Percentiles rank a stretch among this genome's conserved stretches.
phyloP scores from a whole-genome alignment of 2,113 vertebrate species.

The Callionymus lyra region DNA sequence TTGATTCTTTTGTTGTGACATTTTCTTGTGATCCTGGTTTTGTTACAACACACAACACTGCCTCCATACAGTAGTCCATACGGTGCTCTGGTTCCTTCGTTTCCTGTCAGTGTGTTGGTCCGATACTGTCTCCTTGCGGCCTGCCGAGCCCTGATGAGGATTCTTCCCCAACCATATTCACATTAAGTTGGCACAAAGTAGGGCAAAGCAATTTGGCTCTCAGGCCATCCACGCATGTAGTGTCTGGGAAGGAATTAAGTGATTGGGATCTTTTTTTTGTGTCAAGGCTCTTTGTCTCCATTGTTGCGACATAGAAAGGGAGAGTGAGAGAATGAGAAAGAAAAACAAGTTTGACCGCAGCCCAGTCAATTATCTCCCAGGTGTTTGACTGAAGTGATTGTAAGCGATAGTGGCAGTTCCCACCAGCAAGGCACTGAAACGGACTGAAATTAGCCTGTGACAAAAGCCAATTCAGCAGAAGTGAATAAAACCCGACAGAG shows the following conservation, averaged over 20 bases:
- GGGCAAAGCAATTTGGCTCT: constrained; percentile 60
- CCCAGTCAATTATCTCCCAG: constrained; percentile 71
- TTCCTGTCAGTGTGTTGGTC: no score
- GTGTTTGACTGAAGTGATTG: constrained; percentile 69
- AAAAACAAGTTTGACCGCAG: constrained; percentile 66
- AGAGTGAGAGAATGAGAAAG: constrained; percentile 19
- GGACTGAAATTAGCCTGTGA: constrained; percentile 64
- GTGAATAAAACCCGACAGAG: constrained; percentile 64
- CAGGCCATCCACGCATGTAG: constrained; percentile 51
- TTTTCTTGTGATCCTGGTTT: no score
- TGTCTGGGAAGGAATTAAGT: constrained; percentile 59
- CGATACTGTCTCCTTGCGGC: constrained; percentile 33
- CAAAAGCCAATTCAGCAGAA: constrained; percentile 72
- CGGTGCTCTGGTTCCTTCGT: no score
- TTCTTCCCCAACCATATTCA: constrained; percentile 45
- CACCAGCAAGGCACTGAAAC: constrained; percentile 58
- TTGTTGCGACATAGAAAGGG: constrained; percentile 59
- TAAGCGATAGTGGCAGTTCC: constrained; percentile 65
- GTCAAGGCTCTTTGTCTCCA: constrained; percentile 62
- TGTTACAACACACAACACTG: no score
- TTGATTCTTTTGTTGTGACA: no score
- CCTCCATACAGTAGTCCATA: no score
- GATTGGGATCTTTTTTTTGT: constrained; percentile 59
- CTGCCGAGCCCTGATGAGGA: constrained; percentile 42
- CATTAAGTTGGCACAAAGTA: constrained; percentile 39